Percentiles rank a stretch among this genome's conserved stretches.
These are phyloP conservation scores for Malurus cyaneus DNA, from an alignment of 2,113 vertebrate genomes.

Conservation along the genomic window DNA sequence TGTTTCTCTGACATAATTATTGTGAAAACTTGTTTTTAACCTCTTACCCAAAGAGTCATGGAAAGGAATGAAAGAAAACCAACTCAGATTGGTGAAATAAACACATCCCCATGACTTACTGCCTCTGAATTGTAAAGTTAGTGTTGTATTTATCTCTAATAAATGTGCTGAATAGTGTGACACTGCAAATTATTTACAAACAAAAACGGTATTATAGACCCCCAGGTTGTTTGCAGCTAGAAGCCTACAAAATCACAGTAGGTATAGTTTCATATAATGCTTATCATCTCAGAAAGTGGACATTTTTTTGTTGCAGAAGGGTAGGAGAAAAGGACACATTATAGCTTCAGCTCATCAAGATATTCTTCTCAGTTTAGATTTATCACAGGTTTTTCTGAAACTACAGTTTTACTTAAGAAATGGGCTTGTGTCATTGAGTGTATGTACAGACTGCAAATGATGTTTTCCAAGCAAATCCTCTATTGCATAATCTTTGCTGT, in stretches of 20 bases:
- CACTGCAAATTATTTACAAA: neutral
- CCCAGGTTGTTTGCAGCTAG: neutral
- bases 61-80: neutral
- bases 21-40: neutral
- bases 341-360: neutral
- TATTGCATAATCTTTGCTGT: neutral
- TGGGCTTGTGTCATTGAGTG: neutral
- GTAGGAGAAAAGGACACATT: neutral
- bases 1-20: neutral
- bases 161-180: neutral
- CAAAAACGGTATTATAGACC: neutral
- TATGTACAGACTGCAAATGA: neutral
- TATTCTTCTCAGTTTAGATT: neutral
- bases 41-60: neutral
- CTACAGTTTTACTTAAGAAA: slow-evolving; percentile 10
- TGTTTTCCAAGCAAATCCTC: neutral
- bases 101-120: neutral
- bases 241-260: neutral
- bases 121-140: neutral
- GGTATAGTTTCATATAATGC: neutral
- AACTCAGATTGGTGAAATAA: neutral
- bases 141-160: neutral
- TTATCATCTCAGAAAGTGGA: neutral
- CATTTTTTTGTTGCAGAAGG: neutral
- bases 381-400: slow-evolving; percentile 12